Conservation (phyloP, 2,888 invertebrate genomes). For the Mythimna albipuncta region DNA sequence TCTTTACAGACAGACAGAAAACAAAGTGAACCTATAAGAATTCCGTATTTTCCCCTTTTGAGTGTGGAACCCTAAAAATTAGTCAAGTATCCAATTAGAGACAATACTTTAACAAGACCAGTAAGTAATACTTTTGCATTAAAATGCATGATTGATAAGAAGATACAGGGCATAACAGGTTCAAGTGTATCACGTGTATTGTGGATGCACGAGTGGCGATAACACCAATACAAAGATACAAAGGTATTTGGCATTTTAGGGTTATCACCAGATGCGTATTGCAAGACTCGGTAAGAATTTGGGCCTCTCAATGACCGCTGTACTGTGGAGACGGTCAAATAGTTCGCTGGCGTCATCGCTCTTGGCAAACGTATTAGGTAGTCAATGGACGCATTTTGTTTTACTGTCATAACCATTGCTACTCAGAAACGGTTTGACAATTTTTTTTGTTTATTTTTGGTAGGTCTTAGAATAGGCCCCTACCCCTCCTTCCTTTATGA, state of each 20-base stretch:
- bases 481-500: no score
- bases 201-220: constrained; percentile 28
- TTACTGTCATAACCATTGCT: background rate
- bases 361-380: background rate
- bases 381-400: background rate
- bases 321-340: constrained; percentile 13
- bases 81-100: background rate
- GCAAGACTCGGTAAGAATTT: constrained; percentile 9
- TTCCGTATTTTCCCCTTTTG: no score
- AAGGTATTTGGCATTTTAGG: constrained; percentile 29
- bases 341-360: constrained; percentile 7
- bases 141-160: constrained; percentile 42
- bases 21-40: no score
- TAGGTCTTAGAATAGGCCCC: no score
- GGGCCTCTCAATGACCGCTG: constrained; percentile 36
- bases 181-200: constrained; percentile 29
- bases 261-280: constrained; percentile 41
- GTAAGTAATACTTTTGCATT: constrained; percentile 1
- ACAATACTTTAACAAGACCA: constrained; percentile 4
- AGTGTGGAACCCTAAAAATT: no score
- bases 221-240: constrained; percentile 24
- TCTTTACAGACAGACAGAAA: no score
- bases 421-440: no score
- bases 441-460: no score
- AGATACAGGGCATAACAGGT: constrained; percentile 7